Evolutionary conservation across 2,888 invertebrate genomes (phyloP).

Genomic region (Perizoma affinitatum): DNA sequence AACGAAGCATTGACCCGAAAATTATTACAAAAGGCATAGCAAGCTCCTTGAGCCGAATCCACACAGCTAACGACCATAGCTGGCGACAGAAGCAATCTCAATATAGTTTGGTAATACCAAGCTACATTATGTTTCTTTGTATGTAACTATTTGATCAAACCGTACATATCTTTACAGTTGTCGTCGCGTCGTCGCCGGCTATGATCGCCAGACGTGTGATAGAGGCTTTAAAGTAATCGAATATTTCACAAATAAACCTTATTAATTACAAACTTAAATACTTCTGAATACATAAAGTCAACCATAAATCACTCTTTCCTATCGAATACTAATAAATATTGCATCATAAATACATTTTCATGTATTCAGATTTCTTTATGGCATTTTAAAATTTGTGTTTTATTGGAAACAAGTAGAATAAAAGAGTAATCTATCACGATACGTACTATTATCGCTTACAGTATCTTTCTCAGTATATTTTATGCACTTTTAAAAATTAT

Average conservation of each 20-base stretch:
- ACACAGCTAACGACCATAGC: too few relatives aligned
- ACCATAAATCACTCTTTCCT: constrained; percentile 56
- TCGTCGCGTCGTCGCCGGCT: background rate
- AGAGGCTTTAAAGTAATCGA: constrained; percentile 30
- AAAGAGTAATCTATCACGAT: constrained; percentile 42
- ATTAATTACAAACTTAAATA: constrained; percentile 50
- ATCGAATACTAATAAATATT: constrained; percentile 52
- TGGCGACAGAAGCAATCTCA: too few relatives aligned
- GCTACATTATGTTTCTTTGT: too few relatives aligned
- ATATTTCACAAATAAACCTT: constrained; percentile 35
- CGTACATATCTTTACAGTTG: background rate
- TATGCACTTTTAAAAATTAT: constrained; percentile 14
- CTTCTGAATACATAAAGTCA: constrained; percentile 45
- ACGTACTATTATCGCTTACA: constrained; percentile 37
- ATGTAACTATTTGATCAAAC: background rate
- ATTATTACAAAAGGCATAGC: too few relatives aligned
- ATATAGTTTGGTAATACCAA: too few relatives aligned
- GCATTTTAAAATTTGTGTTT: constrained; percentile 51
- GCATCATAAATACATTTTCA: constrained; percentile 49
- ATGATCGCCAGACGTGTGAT: constrained; percentile 4
- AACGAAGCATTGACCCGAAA: background rate
- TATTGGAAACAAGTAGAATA: constrained; percentile 49
- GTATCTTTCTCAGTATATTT: constrained; percentile 24
- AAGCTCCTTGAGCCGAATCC: too few relatives aligned
- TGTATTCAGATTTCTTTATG: constrained; percentile 54